A percentile compares a stretch with the other conserved stretches of the same genome.
Conservation (phyloP, 2,797 vertebrate species). For the Benthosema pterotum region DNA sequence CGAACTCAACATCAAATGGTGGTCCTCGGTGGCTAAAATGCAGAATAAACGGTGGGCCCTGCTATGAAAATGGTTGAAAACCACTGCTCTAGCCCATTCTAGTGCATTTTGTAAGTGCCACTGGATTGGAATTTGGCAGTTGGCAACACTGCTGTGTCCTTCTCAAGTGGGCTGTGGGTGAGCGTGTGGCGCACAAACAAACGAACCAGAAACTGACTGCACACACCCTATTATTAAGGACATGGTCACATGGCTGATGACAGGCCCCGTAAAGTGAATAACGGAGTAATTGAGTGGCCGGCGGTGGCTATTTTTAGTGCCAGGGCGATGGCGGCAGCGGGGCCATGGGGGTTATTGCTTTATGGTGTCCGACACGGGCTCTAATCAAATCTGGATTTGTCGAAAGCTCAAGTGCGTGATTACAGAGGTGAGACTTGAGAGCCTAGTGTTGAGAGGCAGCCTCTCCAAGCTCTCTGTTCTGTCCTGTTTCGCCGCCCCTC, state of each 20-base stretch:
- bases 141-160: too few species aligned
- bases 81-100: too few species aligned
- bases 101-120: too few species aligned
- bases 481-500: too few species aligned
- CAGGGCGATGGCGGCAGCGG: slow-evolving; percentile 8
- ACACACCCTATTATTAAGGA: slow-evolving; percentile 41
- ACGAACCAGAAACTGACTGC: slow-evolving; percentile 1
- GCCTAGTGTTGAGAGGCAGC: neutral
- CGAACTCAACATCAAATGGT: too few species aligned
- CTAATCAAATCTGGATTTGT: neutral
- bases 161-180: neutral
- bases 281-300: slow-evolving; percentile 34
- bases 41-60: too few species aligned
- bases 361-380: neutral
- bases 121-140: too few species aligned
- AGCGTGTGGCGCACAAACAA: slow-evolving; percentile 1
- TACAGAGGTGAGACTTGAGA: slow-evolving; percentile 6
- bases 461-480: neutral
- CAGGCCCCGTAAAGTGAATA: slow-evolving; percentile 40
- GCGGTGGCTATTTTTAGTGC: slow-evolving; percentile 46
- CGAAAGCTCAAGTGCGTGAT: slow-evolving; percentile 18
- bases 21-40: too few species aligned
- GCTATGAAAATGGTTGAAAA: too few species aligned
- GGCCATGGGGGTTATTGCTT: slow-evolving; percentile 2
- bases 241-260: slow-evolving; percentile 44